Percentiles rank a stretch among this genome's conserved stretches.
These are phyloP conservation scores for Spilogale gracilis DNA, from an alignment of 2,113 vertebrate species.

Conservation along the genomic window DNA sequence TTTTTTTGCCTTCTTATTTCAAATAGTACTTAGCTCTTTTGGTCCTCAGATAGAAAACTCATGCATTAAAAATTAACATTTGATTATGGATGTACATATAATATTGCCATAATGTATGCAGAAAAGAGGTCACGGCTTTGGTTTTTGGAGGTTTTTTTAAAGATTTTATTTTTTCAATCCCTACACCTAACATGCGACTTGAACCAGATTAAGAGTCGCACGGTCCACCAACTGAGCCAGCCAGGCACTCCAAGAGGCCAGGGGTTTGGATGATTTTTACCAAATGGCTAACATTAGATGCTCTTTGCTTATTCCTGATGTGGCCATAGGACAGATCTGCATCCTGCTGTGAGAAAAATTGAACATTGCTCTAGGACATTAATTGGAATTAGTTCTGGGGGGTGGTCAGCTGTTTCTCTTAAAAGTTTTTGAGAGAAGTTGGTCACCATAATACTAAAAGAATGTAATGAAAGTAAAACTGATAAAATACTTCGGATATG, in stretches of 20 bases:
- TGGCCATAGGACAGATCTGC: not conserved
- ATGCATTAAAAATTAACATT: constrained; percentile 63
- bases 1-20: constrained; percentile 27
- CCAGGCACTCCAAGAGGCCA: not conserved
- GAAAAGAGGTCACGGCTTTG: not conserved
- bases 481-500: not conserved
- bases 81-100: not conserved
- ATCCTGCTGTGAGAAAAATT: constrained; percentile 48
- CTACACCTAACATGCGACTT: not conserved
- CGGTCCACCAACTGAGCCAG: not conserved
- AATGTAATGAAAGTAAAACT: not conserved
- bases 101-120: constrained; percentile 19
- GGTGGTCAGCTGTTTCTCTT: not conserved
- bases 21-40: constrained; percentile 56
- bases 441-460: not conserved
- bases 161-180: not conserved
- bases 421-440: not conserved
- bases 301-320: not conserved
- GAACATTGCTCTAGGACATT: not conserved
- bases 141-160: not conserved
- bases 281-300: not conserved
- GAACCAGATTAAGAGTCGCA: not conserved
- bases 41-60: constrained; percentile 62
- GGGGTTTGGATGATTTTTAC: constrained; percentile 47
- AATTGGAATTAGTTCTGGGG: constrained; percentile 10